Base-by-base conservation (phyloP, 2,888 invertebrate species). In the Dasysyrphus albostriatus region DNA sequence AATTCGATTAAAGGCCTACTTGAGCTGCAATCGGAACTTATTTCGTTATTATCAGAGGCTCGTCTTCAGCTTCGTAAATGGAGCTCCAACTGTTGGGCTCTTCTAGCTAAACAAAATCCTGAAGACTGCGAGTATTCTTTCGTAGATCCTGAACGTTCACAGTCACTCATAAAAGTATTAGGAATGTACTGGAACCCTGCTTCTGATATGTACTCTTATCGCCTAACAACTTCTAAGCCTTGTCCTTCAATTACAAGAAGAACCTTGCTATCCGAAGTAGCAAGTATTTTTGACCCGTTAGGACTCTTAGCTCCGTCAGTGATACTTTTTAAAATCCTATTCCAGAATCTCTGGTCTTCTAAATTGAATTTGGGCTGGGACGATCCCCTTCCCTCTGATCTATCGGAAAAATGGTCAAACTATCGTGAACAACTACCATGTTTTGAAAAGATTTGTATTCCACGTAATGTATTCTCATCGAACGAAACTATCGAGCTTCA, bases 311-410 rank as follows among this genome's bases (percentile, higher is more conserved):
- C 67, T 1, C 75, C 75, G 2, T 34, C 67, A n/a, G 44, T 81
- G 5, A 51, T 67, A 1, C 4, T 75, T 0, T 58, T 81, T 14
- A 72, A 72, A 16, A 34, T 72, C 1, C 9, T 77, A 7, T 61
- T 78, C 63, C 42, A 78, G 10, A 34, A 73, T 24, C 24, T 58
- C 10, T 44, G 65, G 82, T 67, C 83, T 7, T 63, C 34, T n/a
- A n/a, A n/a, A n/a, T n/a, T n/a, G 0, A 82, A 75, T 9, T 29
- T 88, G 0, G 9, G 14, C 7, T 88, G 83, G 88, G 85, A 88
- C 29, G 84, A 88, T n/a, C 79, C 70, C 19, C 37, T 83, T n/a
- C 87, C 85, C 14, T 10, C 9, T 16, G 12, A 65, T 1, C 19
- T 76, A 16, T 16, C 65, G 34, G 37, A 54, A 32, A 70, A 65